Base-by-base conservation (phyloP, 1,140 invertebrate species). In the Helicoverpa armigera region DNA sequence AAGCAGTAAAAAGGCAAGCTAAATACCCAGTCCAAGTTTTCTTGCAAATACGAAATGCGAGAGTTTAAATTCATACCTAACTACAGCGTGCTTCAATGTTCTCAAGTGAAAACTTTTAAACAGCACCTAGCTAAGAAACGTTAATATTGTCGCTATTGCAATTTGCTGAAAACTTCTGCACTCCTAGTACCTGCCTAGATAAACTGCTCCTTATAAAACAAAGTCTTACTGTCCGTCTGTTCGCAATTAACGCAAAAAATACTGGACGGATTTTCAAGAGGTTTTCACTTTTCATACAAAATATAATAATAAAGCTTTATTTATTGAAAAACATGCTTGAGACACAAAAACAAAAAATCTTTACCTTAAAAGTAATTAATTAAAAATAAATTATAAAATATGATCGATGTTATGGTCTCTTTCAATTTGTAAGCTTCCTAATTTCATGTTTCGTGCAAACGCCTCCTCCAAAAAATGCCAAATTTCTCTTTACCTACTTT, bases 61-160 rank as follows among this genome's bases (percentile, higher is more conserved):
- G n/a, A 67, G 63, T 50, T 67, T 67, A 23, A 67, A 67, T 50
- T 67, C 43, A 67, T 67, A 65, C 14, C 35, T 67, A 67, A 50
- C 63, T 67, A 50, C 35, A 67, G 63, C 43, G 63, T 10, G 63
- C 11, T 50, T n/a, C 43, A 67, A 16, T 50, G 63, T 67, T 50
- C 16, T 67, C 35, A 35, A 67, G 63, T 67, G 43, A 18, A 67
- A 67, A 67, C 35, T 67, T 67, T 67, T 67, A 67, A 67, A 67
- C 43, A 13, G 31, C 63, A 48, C 16, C 63, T 65, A 67, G 43
- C 35, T 67, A 35, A 18, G 16, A 31, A 67, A 67, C 63, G 18
- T 67, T 67, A 50, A 67, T 67, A 67, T 18, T 67, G 63, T 67
- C 63, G 63, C 63, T 50, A 48, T 67, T 67, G 43, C 35, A 67